Base-by-base conservation (phyloP, 2,888 invertebrate species). In the Helobdella robusta region DNA sequence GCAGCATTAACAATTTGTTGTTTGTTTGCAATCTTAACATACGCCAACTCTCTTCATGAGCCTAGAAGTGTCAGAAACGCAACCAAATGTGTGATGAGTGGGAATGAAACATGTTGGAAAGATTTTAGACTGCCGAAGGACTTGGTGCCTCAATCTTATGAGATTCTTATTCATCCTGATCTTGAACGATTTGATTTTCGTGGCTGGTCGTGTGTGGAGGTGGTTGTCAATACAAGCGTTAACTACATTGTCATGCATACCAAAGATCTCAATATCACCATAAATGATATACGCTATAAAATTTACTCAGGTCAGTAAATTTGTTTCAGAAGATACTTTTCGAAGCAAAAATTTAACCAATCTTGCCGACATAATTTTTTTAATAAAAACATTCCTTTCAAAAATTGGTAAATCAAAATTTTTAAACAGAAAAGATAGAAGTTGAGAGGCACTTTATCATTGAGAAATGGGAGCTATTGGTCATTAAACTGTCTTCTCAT, bases 91-190 rank as follows among this genome's bases (percentile, higher is more conserved):
- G n/a, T n/a, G n/a, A n/a, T n/a, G n/a, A n/a, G n/a, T n/a, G 75
- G 75, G 5, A 67, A 76, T 32, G 62, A 69, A 15, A 79, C 75
- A 68, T 79, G 75, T 25, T 80, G 79, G 76, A 68, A 74, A 25
- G 66, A 75, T 32, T 72, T 78, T 15, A 75, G 78, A n/a, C 73
- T 81, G 35, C 80, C 81, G 1, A 66, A 52, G 11, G 66, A 68
- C 15, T 66, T 79, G 8, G 28, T 71, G 18, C 81, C 81, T 0
- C 84, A 86, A 72, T 86, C 89, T 71, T 94, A 94, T 78, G 87
- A 87, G 76, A 84, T 95, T 65, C 89, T 89, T 80, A 85, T 94
- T 73, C 91, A 93, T 81, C 92, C 94, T 8, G 92, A 94, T 79
- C 83, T 94, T 65, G 90, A 91, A 56, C 89, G 90, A 23, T 85